Evolutionary conservation across 2,888 invertebrate species (phyloP), one percentile per base, ranked within the genome.

Genomic region (Luperina testacea): DNA sequence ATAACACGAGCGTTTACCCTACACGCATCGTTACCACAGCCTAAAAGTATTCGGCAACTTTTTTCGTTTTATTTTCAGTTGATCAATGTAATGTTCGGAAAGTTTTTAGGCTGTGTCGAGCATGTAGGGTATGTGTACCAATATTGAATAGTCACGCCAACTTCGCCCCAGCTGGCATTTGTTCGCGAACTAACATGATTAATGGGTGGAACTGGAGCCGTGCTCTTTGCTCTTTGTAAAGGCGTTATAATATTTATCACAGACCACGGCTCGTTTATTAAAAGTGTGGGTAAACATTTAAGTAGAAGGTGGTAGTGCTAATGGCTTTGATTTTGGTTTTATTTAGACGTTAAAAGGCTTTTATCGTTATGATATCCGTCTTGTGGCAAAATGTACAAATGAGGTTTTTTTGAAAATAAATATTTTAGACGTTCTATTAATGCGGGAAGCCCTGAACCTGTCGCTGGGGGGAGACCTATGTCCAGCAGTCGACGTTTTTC

Each of bases 111-210:
- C 90, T 93, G 87, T 90, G 87, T 8, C 78, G 20, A 57, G 59
- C 48, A 79, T 84, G 74, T 87, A 83, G 75, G 87, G 86, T 90
- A 78, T 87, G 84, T 89, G 84, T 86, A 87, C 90, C 90, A 89
- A 92, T 93, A 91, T 91, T 88, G 90, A 90, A 89, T 86, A 88
- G 87, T 88, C 89, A 90, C 89, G 90, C 90, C 88, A 93, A 94
- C 90, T 92, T 91, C 86, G 76, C 88, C 89, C 88, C 93, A 93
- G 90, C 92, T 92, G 94, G 91, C 91, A 93, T 93, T 93, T 93
- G 93, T 94, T 92, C 90, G 86, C 82, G 87, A 94, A 94, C 94
- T 94, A 93, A 92, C 89, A 92, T 94, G 94, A 94, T 94, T 94
- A 94, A 94, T 94, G 92, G 92, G 84, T 87, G 86, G 86, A 92